Conservation (phyloP, 64 coral and sea anemone species). For the Acropora tenuis region DNA sequence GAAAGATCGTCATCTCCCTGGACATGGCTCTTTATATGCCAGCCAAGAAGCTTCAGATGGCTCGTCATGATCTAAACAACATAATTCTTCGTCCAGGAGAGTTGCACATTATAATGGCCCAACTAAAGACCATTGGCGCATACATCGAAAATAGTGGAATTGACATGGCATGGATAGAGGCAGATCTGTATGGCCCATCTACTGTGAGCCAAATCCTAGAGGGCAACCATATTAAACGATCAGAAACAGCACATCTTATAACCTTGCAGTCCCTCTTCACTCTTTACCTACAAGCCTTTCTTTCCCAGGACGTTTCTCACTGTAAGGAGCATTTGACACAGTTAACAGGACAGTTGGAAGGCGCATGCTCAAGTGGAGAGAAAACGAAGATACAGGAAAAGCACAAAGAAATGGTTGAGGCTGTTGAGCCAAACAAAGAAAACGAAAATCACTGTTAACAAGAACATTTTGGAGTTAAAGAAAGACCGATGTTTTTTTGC, state of each 20-base stretch:
- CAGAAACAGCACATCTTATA: conserved; percentile 51
- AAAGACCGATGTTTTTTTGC: not conserved
- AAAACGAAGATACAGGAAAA: conserved; percentile 29
- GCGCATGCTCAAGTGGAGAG: conserved; percentile 38
- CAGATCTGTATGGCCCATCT: conserved; percentile 43
- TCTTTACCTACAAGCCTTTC: conserved; percentile 60
- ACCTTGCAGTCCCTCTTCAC: conserved; percentile 58
- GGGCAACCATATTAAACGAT: conserved; percentile 52
- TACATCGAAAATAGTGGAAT: conserved; percentile 15
- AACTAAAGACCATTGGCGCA: not conserved
- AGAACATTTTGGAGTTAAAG: not conserved
- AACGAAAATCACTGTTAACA: not conserved
- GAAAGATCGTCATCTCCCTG: not conserved
- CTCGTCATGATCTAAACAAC: conserved; percentile 5
- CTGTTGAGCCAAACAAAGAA: not conserved
- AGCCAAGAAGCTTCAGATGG: conserved; percentile 42
- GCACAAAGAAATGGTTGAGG: conserved; percentile 15
- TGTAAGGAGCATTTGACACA: conserved; percentile 1
- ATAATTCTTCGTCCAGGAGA: not conserved
- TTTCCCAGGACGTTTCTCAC: not conserved
- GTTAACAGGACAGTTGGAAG: conserved; percentile 37
- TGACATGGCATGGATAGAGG: conserved; percentile 53
- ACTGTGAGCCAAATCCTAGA: conserved; percentile 57
- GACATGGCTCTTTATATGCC: conserved; percentile 32
- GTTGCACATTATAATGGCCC: not conserved